phyloP scores from a whole-genome alignment of 2,888 invertebrate species.

The Caenorhabditis sulstoni region DNA sequence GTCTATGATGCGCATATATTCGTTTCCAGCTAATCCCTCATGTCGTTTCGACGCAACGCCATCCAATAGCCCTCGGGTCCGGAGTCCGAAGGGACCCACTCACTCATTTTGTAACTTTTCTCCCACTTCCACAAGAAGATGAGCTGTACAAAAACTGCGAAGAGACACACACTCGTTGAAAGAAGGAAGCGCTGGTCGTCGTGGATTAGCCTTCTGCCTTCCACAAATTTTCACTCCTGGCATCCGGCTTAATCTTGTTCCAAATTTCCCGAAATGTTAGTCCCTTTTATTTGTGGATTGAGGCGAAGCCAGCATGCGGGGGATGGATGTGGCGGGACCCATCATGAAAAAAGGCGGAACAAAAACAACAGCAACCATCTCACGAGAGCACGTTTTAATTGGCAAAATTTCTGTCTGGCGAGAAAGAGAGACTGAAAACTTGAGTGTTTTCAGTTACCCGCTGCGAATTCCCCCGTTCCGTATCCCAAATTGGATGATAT shows the following conservation, averaged over 20 bases:
- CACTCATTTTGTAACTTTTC: conserved; percentile 35
- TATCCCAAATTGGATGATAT: conserved; percentile 34
- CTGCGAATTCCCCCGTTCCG: conserved; percentile 26
- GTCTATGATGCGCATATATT: conserved; percentile 59
- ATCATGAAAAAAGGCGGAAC: conserved; percentile 8
- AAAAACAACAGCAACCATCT: conserved; percentile 48
- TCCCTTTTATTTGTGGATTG: conserved; percentile 35
- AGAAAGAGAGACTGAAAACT: conserved; percentile 19
- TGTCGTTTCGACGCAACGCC: conserved; percentile 57
- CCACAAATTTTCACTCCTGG: conserved; percentile 30
- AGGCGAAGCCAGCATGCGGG: not conserved
- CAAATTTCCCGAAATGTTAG: conserved; percentile 19
- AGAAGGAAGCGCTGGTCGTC: conserved; percentile 32
- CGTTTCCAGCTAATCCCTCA: conserved; percentile 58
- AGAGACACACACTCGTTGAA: conserved; percentile 6
- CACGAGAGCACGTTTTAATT: conserved; percentile 52
- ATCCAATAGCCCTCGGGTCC: conserved; percentile 41
- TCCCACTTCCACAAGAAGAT: not conserved
- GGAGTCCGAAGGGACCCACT: not conserved
- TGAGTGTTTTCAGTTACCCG: conserved; percentile 37
- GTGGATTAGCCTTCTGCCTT: conserved; percentile 32
- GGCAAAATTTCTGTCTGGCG: conserved; percentile 49
- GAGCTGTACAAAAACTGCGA: conserved; percentile 1
- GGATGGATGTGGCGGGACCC: not conserved
- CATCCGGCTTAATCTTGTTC: conserved; percentile 56